Evolutionary conservation across 2,888 invertebrate species (phyloP).

Genomic region (Sisyra terminalis): DNA sequence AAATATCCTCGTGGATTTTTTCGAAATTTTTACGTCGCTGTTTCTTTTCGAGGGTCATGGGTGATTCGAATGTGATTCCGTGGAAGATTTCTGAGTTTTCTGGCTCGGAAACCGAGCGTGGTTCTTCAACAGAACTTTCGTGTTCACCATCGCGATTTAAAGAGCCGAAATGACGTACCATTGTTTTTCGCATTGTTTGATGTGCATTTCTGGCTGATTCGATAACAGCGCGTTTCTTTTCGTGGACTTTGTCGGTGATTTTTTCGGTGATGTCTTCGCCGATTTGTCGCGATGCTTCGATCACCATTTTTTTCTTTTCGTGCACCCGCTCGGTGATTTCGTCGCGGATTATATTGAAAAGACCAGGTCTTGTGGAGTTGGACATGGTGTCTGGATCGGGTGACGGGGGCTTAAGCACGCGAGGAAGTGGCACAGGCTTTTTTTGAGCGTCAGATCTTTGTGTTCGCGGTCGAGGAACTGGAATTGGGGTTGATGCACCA

Average conservation of each 20-base stretch:
- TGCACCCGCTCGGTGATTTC: conserved; percentile 11
- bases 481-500: neutral
- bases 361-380: neutral
- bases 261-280: conserved; percentile 35
- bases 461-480: conserved; percentile 7
- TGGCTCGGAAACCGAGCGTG: conserved; percentile 14
- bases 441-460: conserved; percentile 1
- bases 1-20: conserved; percentile 12
- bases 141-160: conserved; percentile 11
- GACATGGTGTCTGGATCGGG: neutral
- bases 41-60: conserved; percentile 31
- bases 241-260: conserved; percentile 24
- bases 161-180: conserved; percentile 20
- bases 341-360: conserved; percentile 4
- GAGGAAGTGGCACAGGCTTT: conserved; percentile 7
- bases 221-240: conserved; percentile 41
- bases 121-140: conserved; percentile 14
- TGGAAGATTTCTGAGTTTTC: conserved; percentile 34
- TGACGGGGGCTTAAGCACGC: neutral
- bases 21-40: conserved; percentile 8
- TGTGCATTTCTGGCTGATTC: conserved; percentile 43
- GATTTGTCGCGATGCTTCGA: conserved; percentile 37
- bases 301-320: conserved; percentile 32
- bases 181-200: conserved; percentile 25
- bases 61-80: conserved; percentile 46